phyloP scores from a whole-genome alignment of 2,888 invertebrate genomes.

The Drosophila mulleri region DNA sequence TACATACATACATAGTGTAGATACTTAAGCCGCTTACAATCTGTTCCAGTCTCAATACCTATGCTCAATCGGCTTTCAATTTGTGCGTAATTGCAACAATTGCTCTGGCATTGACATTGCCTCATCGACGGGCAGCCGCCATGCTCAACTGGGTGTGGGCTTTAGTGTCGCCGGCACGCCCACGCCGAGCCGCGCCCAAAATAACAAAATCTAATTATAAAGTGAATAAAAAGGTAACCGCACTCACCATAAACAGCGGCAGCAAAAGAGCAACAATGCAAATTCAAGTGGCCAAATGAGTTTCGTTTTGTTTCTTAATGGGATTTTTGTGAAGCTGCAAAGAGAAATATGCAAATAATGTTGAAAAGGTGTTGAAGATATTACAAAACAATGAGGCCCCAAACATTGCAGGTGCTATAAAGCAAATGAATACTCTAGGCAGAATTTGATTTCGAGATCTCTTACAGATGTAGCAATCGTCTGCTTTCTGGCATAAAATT shows the following conservation, averaged over 20 bases:
- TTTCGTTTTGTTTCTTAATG: conserved; percentile 28
- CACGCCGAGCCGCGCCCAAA: conserved; percentile 31
- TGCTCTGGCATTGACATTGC: conserved; percentile 74
- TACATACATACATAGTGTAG: too few species aligned
- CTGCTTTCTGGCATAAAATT: too few species aligned
- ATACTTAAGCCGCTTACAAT: conserved; percentile 47
- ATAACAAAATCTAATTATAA: neutral
- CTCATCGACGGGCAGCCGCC: conserved; percentile 46
- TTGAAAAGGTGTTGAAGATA: conserved; percentile 38
- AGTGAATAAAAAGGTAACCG: neutral
- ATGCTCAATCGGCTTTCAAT: conserved; percentile 32
- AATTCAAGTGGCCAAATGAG: conserved; percentile 37
- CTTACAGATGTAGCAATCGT: too few species aligned
- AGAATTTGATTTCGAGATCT: neutral
- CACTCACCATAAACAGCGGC: conserved; percentile 74
- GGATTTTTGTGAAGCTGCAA: conserved; percentile 49
- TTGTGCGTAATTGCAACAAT: conserved; percentile 38
- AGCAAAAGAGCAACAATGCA: conserved; percentile 28
- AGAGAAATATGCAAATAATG: conserved; percentile 57
- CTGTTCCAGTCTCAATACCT: conserved; percentile 25
- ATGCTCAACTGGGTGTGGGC: conserved; percentile 62
- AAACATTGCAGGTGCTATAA: neutral
- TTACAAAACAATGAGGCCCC: conserved; percentile 43
- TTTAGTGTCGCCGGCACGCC: conserved; percentile 59
- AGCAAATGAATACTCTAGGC: conserved; percentile 15